Evolutionary conservation across 2,797 vertebrate genomes (phyloP), one percentile per base, ranked within the genome.

Genomic region (Erethizon dorsatum): DNA sequence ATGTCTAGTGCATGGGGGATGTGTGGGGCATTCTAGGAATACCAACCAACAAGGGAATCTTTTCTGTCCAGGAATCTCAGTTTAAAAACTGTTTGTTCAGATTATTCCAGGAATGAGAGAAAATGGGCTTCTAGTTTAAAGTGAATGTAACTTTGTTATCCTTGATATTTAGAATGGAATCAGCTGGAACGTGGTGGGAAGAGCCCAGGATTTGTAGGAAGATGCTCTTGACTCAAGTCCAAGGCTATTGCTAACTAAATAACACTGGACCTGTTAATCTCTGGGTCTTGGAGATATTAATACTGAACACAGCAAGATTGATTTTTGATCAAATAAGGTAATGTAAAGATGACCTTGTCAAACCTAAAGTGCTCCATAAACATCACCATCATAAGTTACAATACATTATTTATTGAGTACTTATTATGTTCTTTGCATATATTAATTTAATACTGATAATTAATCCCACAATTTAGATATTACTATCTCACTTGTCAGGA

Each of bases 381-480:
- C 4, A 82, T 57, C 67, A 80, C 12, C n/a, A 71, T 26, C 18
- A 75, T 90, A 56, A 41, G 11, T 59, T 82, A 56, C 6, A 67
- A 83, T 85, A 85, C 52, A 67, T 67, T 69, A 86, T 31, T 63
- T 84, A 45, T 13, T 94, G 73, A 92, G 28, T 90, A 13, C n/a
- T 71, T 80, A 79, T 41, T n/a, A 83, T 47, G 45, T 83, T 83
- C 17, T 94, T 52, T 89, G 33, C 2, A 61, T 83, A 63, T 54
- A 28, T 91, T 79, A 78, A 79, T 28, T 14, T 67, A 45, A 67
- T 88, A 54, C 52, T 79, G 89, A 75, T 73, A 94, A 63, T 45
- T 78, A 88, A 78, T 15, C 22, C 31, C 10, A 83, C 52, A n/a
- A 83, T 92, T 94, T 84, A 63, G 65, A 82, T 75, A 57, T 20